A percentile compares a stretch with the other conserved stretches of the same genome.
phyloP scores from a whole-genome alignment of 2,797 vertebrate genomes.

The Anisognathus igniventris region DNA sequence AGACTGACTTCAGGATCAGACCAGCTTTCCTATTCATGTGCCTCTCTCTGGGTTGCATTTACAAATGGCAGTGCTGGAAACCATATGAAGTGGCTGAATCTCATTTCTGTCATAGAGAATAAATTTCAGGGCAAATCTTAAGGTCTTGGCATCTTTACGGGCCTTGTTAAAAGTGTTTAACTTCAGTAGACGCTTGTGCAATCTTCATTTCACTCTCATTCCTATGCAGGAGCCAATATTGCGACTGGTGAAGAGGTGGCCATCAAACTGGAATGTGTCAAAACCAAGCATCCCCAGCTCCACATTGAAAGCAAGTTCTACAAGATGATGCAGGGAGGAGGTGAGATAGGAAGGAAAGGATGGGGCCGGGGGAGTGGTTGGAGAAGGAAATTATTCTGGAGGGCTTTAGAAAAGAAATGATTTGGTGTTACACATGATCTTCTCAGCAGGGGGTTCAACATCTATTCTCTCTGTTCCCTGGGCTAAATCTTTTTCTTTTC shows the following conservation, averaged over 20 bases:
- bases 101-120: background rate
- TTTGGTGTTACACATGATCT: background rate
- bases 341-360: constrained; percentile 68
- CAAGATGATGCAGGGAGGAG: constrained; percentile 99
- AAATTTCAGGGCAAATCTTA: background rate
- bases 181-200: background rate
- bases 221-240: constrained; percentile 89
- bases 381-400: background rate
- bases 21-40: background rate
- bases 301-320: constrained; percentile 99
- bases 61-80: background rate
- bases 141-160: background rate
- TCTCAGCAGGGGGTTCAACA: background rate
- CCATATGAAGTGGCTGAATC: background rate
- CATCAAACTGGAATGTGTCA: constrained; percentile 97
- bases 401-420: background rate
- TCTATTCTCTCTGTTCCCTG: background rate
- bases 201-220: constrained; percentile 14
- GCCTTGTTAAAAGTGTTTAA: background rate
- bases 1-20: background rate
- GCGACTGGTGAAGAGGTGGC: constrained; percentile 95
- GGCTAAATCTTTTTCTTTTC: background rate
- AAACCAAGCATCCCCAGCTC: constrained; percentile 95
- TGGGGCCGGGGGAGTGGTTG: background rate
- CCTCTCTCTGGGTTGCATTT: background rate